phyloP scores from a whole-genome alignment of 2,113 vertebrate species.

The Campylomormyrus tamandua region DNA sequence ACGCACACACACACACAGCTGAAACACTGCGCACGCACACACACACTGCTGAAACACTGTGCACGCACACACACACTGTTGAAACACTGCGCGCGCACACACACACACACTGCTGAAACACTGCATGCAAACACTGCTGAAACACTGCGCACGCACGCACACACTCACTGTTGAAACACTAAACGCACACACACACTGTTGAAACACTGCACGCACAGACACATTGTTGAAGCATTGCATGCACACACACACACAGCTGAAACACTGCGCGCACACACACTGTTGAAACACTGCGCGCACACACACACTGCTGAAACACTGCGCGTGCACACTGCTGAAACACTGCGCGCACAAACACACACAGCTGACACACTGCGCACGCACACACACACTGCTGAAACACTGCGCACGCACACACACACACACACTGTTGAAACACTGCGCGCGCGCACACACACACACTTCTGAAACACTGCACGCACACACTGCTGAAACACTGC shows the following conservation, averaged over 20 bases:
- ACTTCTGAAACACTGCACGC: conserved; percentile 2
- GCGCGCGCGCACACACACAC: neutral
- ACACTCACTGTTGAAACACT: no score
- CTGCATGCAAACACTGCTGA: no score
- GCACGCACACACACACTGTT: no score
- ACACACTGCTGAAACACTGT: neutral
- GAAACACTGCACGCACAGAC: neutral
- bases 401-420: neutral
- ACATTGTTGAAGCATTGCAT: neutral
- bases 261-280: neutral
- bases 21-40: neutral
- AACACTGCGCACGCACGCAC: no score
- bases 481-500: no score
- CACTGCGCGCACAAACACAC: neutral
- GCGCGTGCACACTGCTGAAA: no score
- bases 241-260: neutral
- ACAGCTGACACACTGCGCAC: neutral
- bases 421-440: neutral
- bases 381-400: no score
- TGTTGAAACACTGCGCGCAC: no score
- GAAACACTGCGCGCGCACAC: neutral
- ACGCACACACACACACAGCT: neutral
- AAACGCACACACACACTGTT: no score
- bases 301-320: no score
- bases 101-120: conserved; percentile 17